Base-by-base conservation (phyloP, 37 sponge, comb jelly and placozoan species). In the Oopsacas minuta region DNA sequence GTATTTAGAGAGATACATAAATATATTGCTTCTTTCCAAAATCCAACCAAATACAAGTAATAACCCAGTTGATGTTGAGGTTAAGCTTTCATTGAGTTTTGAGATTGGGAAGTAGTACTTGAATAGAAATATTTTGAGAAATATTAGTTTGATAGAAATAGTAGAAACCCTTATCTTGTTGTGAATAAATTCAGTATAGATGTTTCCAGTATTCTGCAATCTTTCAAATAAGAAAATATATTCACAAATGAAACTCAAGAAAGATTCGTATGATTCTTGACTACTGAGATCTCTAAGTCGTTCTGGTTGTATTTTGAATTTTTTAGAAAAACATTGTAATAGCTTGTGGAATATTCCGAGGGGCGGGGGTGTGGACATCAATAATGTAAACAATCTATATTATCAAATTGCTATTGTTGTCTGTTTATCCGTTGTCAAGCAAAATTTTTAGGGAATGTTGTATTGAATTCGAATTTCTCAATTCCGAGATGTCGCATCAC, bases 221-320 rank as follows among this genome's bases (percentile, higher is more conserved):
- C 75, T 3, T 61, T 61, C 75, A 61, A 61, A 32, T n/a, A 61
- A 61, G 75, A 61, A 61, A 61, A 61, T 61, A 61, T 61, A 61
- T n/a, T 61, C 75, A 61, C 75, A 61, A 20, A 61, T 61, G 32
- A 61, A n/a, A 12, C 28, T 34, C 7, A 61, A 34, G 20, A 61
- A 34, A 61, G 75, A 3, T 32, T 42, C 15, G 49, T 42, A 42
- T 42, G 49, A 42, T 42, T 42, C 49, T 42, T 42, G 49, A 17
- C 15, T 8, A 15, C 15, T 42, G 49, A 42, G 49, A 42, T 42
- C 15, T 8, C 49, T 17, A 17, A 42, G 49, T 42, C 15, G 8
- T 42, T 42, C 49, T 42, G 49, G 49, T 42, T 42, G 49, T 42
- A 42, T 15, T 17, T 42, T 42, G 12, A 42, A 42, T 17, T 42